Evolutionary conservation across 2,797 vertebrate genomes (phyloP).

Genomic region (Melanotaenia boesemani): DNA sequence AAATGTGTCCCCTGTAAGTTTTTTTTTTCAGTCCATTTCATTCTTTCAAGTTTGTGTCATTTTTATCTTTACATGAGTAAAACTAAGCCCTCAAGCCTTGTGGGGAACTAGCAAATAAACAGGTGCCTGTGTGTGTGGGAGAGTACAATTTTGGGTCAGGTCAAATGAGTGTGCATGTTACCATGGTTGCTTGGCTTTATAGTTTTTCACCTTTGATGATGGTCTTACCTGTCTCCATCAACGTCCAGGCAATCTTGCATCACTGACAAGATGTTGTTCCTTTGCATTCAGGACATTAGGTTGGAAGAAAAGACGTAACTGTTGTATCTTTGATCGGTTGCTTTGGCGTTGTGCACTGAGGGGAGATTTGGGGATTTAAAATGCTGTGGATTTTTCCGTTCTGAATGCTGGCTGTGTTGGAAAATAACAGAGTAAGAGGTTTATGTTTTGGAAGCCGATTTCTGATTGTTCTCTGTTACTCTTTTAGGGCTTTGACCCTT

Average conservation of each 20-base stretch:
- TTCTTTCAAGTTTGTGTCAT: constrained; percentile 11
- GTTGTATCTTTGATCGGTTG: constrained; percentile 48
- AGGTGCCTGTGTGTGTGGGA: constrained; percentile 53
- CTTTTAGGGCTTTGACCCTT: constrained; percentile 56
- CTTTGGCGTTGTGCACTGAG: constrained; percentile 21
- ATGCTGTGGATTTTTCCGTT: constrained; percentile 65
- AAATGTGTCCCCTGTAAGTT: not conserved
- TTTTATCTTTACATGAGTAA: constrained; percentile 24
- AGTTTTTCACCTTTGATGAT: constrained; percentile 69
- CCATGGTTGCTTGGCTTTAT: constrained; percentile 72
- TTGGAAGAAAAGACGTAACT: constrained; percentile 24
- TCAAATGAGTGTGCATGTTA: constrained; percentile 68
- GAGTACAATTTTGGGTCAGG: constrained; percentile 65
- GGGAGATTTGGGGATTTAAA: constrained; percentile 71
- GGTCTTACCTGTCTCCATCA: constrained; percentile 56
- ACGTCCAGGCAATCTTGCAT: constrained; percentile 47
- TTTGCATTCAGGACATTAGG: constrained; percentile 31
- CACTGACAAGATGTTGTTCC: constrained; percentile 11
- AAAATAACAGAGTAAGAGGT: constrained; percentile 79
- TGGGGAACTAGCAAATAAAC: constrained; percentile 40
- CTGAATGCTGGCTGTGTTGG: constrained; percentile 72
- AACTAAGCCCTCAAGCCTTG: constrained; percentile 46
- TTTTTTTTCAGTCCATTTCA: not conserved
- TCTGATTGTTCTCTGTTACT: constrained; percentile 77
- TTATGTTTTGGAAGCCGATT: constrained; percentile 77